Conservation (phyloP, 2,113 vertebrate genomes). For the Perca schrenkii region DNA sequence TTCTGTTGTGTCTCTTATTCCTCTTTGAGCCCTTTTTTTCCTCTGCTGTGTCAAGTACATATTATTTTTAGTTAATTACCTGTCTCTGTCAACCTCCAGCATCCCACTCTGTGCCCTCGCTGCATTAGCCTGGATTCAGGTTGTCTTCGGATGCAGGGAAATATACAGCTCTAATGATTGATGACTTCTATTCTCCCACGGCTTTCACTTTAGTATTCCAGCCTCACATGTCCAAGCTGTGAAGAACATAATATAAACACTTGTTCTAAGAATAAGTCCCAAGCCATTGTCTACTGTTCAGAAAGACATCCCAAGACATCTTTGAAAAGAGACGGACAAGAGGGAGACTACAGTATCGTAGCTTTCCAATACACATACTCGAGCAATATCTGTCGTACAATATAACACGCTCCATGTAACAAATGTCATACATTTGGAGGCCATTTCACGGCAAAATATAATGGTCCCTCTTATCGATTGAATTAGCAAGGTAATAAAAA, state of each 20-base stretch:
- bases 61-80: slow-evolving; percentile 78
- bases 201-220: slow-evolving; percentile 59
- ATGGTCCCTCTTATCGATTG: slow-evolving; percentile 64
- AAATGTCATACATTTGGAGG: slow-evolving; percentile 59
- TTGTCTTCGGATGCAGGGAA: slow-evolving; percentile 68
- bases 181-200: slow-evolving; percentile 70
- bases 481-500: slow-evolving; percentile 78
- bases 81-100: slow-evolving; percentile 63
- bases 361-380: slow-evolving; percentile 6
- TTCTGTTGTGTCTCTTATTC: slow-evolving; percentile 41
- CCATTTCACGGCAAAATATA: slow-evolving; percentile 72
- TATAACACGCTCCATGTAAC: slow-evolving; percentile 34
- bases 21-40: slow-evolving; percentile 30
- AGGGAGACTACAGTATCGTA: not conserved
- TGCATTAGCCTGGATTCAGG: slow-evolving; percentile 61
- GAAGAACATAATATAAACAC: slow-evolving; percentile 67
- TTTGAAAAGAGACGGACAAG: not conserved
- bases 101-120: slow-evolving; percentile 50
- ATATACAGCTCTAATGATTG: slow-evolving; percentile 71
- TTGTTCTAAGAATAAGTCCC: slow-evolving; percentile 48
- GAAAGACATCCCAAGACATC: slow-evolving; percentile 26
- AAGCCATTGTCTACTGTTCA: slow-evolving; percentile 19
- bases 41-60: slow-evolving; percentile 63
- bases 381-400: slow-evolving; percentile 16
- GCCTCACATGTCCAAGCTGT: slow-evolving; percentile 49